Conservation (phyloP, 2,888 invertebrate genomes). For the Campaea margaritaria region DNA sequence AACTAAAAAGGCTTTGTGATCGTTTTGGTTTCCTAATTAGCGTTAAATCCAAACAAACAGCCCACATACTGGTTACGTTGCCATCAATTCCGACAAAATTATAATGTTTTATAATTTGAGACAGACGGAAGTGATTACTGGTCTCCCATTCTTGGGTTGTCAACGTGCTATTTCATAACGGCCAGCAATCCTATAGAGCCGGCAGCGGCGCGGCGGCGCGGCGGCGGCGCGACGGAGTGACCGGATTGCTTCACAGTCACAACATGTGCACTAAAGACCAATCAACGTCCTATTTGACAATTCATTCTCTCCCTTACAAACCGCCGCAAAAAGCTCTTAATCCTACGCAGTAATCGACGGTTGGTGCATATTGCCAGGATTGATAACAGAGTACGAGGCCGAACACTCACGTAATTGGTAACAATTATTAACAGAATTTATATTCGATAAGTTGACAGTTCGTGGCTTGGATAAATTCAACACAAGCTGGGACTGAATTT, state of each 20-base stretch:
- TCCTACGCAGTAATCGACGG: constrained; percentile 60
- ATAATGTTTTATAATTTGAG: constrained; percentile 16
- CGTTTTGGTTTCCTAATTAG: constrained; percentile 23
- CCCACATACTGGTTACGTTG: constrained; percentile 23
- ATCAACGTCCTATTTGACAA: constrained; percentile 62
- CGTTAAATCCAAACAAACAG: constrained; percentile 23
- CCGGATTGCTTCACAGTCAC: constrained; percentile 61
- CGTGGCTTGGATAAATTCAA: constrained; percentile 31
- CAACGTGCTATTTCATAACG: constrained; percentile 71
- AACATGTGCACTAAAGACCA: constrained; percentile 55
- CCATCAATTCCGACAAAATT: constrained; percentile 20
- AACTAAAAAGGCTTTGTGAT: constrained; percentile 17
- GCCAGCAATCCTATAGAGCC: constrained; percentile 63
- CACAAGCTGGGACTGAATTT: constrained; percentile 56
- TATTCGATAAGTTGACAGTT: constrained; percentile 75
- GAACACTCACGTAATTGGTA: constrained; percentile 78
- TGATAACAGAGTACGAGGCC: constrained; percentile 69
- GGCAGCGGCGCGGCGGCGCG: constrained; percentile 43
- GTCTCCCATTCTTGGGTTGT: constrained; percentile 54
- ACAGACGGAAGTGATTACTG: constrained; percentile 39
- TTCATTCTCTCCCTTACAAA: constrained; percentile 70
- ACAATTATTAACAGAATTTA: constrained; percentile 80
- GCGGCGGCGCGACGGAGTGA: constrained; percentile 44
- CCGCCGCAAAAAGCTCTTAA: constrained; percentile 71
- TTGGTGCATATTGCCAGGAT: constrained; percentile 62